These are phyloP conservation scores for Aphaenogaster rudis DNA, from an alignment of 1,140 invertebrate genomes.

Conservation along the genomic window DNA sequence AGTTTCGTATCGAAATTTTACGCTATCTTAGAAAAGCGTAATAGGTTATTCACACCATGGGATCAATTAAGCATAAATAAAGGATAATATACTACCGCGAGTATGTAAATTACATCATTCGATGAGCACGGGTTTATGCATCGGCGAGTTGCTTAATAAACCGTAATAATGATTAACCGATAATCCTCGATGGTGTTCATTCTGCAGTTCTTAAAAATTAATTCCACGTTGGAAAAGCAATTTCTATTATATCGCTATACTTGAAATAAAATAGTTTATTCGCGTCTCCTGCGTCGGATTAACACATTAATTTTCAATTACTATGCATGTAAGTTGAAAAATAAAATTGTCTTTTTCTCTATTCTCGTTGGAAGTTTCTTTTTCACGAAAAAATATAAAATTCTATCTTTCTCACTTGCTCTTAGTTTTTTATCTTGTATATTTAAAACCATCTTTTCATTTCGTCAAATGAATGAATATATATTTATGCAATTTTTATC, in stretches of 20 bases:
- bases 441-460: not conserved
- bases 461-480: not conserved
- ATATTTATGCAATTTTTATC: not conserved
- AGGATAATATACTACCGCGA: conserved; percentile 24
- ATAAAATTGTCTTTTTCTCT: not conserved
- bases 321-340: not conserved
- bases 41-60: conserved; percentile 41
- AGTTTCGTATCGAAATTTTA: conserved; percentile 12
- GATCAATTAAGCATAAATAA: conserved; percentile 37
- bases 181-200: conserved; percentile 25
- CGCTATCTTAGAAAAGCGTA: conserved; percentile 19
- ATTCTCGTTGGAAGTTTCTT: not conserved
- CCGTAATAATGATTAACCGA: conserved; percentile 49
- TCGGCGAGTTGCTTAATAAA: conserved; percentile 41
- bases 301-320: not conserved
- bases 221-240: not conserved
- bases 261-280: not conserved
- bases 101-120: conserved; percentile 49
- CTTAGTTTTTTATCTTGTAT: conserved; percentile 3
- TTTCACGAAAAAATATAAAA: not conserved
- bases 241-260: conserved; percentile 3
- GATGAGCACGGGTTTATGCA: conserved; percentile 48
- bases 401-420: not conserved
- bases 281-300: not conserved
- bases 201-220: conserved; percentile 30